phyloP scores from a whole-genome alignment of 2,797 vertebrate species.

The Lateolabrax maculatus region DNA sequence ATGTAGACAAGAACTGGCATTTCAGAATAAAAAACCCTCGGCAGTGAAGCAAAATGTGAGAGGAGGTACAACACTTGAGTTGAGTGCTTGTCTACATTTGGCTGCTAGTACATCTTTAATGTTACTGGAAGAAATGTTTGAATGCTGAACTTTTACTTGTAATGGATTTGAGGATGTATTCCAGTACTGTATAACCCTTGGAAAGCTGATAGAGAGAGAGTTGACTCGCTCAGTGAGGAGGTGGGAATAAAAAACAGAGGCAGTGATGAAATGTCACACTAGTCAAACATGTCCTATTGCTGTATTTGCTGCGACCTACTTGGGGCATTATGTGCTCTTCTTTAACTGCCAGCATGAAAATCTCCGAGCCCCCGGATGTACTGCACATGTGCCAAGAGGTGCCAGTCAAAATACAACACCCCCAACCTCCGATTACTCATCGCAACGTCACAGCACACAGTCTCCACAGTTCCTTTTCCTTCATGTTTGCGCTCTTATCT shows the following conservation, averaged over 20 bases:
- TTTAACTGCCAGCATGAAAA: conserved; percentile 20
- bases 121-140: too few relatives aligned
- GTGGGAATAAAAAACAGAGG: conserved; percentile 4
- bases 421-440: conserved; percentile 13
- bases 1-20: too few relatives aligned
- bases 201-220: neutral
- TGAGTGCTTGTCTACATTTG: too few relatives aligned
- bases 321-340: neutral
- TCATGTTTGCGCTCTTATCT: neutral
- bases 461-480: too few relatives aligned
- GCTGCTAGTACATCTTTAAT: too few relatives aligned
- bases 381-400: conserved; percentile 16
- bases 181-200: neutral
- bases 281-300: neutral
- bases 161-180: neutral
- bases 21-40: too few relatives aligned
- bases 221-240: neutral
- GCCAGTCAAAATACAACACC: conserved; percentile 8
- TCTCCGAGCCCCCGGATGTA: neutral
- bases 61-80: too few relatives aligned
- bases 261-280: conserved; percentile 9
- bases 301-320: conserved; percentile 25
- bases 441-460: neutral
- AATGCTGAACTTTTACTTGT: too few relatives aligned
- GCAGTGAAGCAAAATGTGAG: too few relatives aligned